A percentile compares a stretch with the other conserved stretches of the same genome.
Evolutionary conservation across 2,113 vertebrate genomes (phyloP).

Genomic region (Desmodus rotundus): DNA sequence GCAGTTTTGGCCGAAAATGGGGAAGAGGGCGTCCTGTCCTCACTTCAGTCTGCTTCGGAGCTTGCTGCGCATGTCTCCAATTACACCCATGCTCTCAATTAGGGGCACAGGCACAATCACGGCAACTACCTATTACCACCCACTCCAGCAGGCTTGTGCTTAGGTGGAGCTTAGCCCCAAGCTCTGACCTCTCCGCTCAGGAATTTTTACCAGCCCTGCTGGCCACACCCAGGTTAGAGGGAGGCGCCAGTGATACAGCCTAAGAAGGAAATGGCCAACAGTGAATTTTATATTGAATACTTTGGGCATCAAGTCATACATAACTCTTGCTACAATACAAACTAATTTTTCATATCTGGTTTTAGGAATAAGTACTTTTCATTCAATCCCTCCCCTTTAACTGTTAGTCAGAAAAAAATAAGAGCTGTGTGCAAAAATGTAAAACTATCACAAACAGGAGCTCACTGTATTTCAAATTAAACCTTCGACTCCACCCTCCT

Average conservation of each 20-base stretch:
- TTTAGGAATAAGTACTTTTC: conserved; percentile 22
- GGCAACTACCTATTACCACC: background rate
- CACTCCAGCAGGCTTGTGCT: background rate
- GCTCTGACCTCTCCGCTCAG: background rate
- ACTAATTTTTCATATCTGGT: background rate
- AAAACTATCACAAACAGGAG: conserved; percentile 11
- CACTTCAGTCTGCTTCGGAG: background rate
- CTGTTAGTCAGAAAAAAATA: background rate
- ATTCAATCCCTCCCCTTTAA: background rate
- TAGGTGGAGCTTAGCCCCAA: background rate
- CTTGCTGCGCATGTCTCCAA: background rate
- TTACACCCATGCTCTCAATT: background rate
- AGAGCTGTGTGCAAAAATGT: background rate
- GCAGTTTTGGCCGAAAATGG: background rate
- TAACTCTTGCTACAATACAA: conserved; percentile 1
- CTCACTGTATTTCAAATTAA: background rate
- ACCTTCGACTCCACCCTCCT: background rate
- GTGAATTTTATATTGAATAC: background rate
- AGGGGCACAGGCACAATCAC: background rate
- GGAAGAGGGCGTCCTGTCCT: background rate
- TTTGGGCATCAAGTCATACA: background rate
- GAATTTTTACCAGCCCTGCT: background rate
- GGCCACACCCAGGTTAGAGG: conserved; percentile 61
- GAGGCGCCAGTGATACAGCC: background rate
- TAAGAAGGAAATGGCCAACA: conserved; percentile 10